Percentiles rank a stretch among this genome's conserved stretches.
Conservation (phyloP, 2,797 vertebrate genomes). For the Epinephelus awoara region DNA sequence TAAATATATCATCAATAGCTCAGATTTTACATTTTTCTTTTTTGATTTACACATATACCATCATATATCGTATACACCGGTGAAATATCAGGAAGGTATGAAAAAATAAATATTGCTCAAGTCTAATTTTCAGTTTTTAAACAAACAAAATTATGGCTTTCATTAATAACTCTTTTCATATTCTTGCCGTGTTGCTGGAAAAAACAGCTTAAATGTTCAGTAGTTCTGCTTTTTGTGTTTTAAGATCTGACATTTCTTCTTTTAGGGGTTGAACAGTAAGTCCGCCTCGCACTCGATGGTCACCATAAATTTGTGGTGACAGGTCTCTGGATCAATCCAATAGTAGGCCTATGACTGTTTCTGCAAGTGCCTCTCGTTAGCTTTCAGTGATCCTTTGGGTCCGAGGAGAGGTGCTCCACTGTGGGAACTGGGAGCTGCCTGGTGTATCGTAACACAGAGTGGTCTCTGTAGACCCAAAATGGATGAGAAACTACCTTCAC, state of each 20-base stretch:
- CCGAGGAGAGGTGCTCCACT: slow-evolving; percentile 67
- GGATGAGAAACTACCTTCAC: slow-evolving; percentile 84
- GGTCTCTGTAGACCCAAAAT: slow-evolving; percentile 77
- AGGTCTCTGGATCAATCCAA: slow-evolving; percentile 26
- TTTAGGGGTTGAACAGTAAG: not conserved
- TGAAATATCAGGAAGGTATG: no score
- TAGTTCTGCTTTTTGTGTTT: not conserved
- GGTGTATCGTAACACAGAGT: slow-evolving; percentile 47
- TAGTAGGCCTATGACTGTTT: slow-evolving; percentile 12
- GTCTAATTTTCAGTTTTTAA: no score
- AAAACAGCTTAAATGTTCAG: not conserved
- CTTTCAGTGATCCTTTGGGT: slow-evolving; percentile 53
- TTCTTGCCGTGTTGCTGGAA: not conserved
- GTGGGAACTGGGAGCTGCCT: slow-evolving; percentile 77
- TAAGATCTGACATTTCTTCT: not conserved
- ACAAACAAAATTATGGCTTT: no score
- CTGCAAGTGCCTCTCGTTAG: slow-evolving; percentile 13
- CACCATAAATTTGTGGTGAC: slow-evolving; percentile 25
- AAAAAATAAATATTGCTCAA: no score
- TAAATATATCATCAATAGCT: no score
- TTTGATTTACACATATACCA: no score
- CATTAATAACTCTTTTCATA: no score
- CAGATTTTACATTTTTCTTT: no score
- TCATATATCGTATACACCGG: no score
- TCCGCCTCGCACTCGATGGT: not conserved